Conservation (phyloP, 2,797 vertebrate species). For the Chaunax sp. region DNA sequence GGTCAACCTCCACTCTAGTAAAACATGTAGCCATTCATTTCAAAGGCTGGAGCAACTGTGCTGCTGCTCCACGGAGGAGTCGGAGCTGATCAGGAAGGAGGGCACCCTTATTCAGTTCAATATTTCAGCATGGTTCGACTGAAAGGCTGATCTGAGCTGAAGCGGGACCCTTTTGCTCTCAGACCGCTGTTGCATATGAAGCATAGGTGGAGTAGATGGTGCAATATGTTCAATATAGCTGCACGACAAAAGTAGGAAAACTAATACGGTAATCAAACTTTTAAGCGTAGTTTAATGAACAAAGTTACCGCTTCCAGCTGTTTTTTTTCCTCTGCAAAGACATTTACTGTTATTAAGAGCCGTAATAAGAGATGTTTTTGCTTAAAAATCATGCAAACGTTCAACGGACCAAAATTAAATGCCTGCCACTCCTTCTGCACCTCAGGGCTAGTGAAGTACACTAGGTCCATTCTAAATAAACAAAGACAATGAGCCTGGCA, state of each 20-base stretch:
- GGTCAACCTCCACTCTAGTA: constrained; percentile 84
- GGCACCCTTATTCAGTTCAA: constrained; percentile 37
- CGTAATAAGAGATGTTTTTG: constrained; percentile 53
- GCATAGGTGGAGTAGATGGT: not conserved
- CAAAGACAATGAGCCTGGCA: constrained; percentile 72
- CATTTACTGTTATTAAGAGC: constrained; percentile 61
- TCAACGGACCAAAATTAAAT: constrained; percentile 61
- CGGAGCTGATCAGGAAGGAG: constrained; percentile 55
- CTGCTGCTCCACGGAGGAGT: constrained; percentile 57
- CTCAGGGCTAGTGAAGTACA: constrained; percentile 24
- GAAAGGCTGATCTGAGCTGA: constrained; percentile 7
- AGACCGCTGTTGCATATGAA: not conserved
- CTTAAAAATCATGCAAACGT: constrained; percentile 48
- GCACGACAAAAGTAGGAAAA: constrained; percentile 8
- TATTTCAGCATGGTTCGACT: constrained; percentile 27
- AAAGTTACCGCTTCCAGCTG: constrained; percentile 11
- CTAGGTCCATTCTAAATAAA: constrained; percentile 59
- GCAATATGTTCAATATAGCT: constrained; percentile 5
- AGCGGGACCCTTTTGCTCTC: not conserved
- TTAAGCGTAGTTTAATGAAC: constrained; percentile 13
- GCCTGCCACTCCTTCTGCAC: constrained; percentile 54
- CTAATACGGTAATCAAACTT: constrained; percentile 2
- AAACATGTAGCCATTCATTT: constrained; percentile 81
- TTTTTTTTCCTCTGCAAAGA: constrained; percentile 19
- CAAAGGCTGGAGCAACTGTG: constrained; percentile 61